Conservation (phyloP, 2,888 invertebrate species). For the Glaucopsyche alexis region DNA sequence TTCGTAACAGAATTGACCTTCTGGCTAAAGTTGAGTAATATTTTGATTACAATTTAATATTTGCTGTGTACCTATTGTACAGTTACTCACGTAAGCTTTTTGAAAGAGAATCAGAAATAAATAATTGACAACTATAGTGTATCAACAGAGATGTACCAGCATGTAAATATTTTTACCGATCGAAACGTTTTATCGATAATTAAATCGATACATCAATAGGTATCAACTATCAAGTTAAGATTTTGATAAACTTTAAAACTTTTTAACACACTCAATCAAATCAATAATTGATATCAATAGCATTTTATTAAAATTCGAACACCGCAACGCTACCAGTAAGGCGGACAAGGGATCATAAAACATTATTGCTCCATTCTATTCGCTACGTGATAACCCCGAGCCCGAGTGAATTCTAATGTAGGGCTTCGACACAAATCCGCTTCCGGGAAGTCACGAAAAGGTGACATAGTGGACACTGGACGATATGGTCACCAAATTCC, state of each 20-base stretch:
- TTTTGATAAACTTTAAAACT: too few species aligned
- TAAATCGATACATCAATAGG: not conserved
- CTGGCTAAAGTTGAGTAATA: too few species aligned
- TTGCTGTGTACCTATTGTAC: too few species aligned
- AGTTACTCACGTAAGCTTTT: too few species aligned
- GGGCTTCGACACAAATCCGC: constrained; percentile 66
- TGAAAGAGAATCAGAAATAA: too few species aligned
- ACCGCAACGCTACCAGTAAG: constrained; percentile 66
- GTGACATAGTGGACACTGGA: constrained; percentile 46
- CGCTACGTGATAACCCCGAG: constrained; percentile 76
- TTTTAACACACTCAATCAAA: constrained; percentile 32
- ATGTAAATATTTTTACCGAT: too few species aligned
- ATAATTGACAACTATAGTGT: too few species aligned
- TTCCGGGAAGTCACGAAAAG: constrained; percentile 70
- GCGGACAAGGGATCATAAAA: constrained; percentile 78
- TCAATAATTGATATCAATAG: constrained; percentile 44
- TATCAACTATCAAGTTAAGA: too few species aligned
- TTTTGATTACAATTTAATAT: too few species aligned
- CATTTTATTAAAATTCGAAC: constrained; percentile 73
- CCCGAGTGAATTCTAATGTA: constrained; percentile 75
- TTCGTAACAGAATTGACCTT: too few species aligned
- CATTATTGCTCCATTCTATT: constrained; percentile 78
- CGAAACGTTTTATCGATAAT: too few species aligned
- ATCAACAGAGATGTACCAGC: too few species aligned
- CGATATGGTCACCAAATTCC: constrained; percentile 2